A percentile compares a stretch with the other conserved stretches of the same genome.
phyloP scores from a whole-genome alignment of 2,888 invertebrate species.

The Hanleya hanleyi region DNA sequence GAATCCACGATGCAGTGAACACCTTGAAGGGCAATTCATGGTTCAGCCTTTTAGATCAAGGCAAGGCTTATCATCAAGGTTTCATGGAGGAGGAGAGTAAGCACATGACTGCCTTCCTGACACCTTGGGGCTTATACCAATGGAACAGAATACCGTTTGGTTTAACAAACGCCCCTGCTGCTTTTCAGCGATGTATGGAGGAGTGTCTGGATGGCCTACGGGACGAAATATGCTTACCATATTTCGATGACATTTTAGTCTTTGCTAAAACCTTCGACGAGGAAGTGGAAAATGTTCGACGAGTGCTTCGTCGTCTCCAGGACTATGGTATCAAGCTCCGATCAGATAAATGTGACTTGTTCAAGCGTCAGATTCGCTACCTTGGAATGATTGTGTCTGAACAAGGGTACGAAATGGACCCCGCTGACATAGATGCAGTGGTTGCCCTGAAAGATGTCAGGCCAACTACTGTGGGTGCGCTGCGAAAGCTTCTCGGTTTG shows the following conservation, averaged over 20 bases:
- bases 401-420: background rate
- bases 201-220: conserved; percentile 16
- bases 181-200: conserved; percentile 16
- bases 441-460: background rate
- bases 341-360: background rate
- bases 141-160: conserved; percentile 33
- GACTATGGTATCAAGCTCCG: background rate
- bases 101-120: conserved; percentile 33
- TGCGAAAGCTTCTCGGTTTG: conserved; percentile 11
- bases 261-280: conserved; percentile 12
- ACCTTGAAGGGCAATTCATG: conserved; percentile 23
- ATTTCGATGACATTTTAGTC: conserved; percentile 16
- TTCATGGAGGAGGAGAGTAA: conserved; percentile 20
- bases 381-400: conserved; percentile 10
- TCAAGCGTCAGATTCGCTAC: background rate
- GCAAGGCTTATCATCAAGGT: conserved; percentile 34
- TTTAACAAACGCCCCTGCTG: conserved; percentile 26
- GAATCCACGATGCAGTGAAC: conserved; percentile 28
- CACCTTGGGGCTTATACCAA: conserved; percentile 28
- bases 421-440: background rate
- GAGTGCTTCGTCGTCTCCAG: conserved; percentile 10
- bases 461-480: conserved; percentile 3
- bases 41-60: conserved; percentile 31
- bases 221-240: conserved; percentile 22
- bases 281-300: conserved; percentile 1